Base-by-base conservation (phyloP, 2,888 invertebrate species). In the Phalera bucephala region DNA sequence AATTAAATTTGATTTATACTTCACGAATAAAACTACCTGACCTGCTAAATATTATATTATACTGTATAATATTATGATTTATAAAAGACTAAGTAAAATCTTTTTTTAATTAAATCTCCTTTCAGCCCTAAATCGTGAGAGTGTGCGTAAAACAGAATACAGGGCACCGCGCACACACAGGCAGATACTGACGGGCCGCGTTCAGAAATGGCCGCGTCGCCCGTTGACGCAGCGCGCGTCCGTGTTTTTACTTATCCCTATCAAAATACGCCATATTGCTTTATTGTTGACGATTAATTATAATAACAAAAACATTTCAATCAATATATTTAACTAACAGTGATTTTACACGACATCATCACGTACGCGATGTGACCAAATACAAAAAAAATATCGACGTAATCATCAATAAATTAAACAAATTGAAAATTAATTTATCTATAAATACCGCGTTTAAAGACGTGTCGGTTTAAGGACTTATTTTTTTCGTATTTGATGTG, bases 221-320 rank as follows among this genome's bases (percentile, higher is more conserved):
- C 60, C 53, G 49, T 55, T 62, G 45, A 47, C 56, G 49, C 52
- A 40, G 47, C 54, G 63, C 68, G 69, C 68, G 69, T 71, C 75
- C 77, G 78, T 77, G 70, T 72, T 79, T 77, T 72, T 73, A 77
- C 76, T 77, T 77, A 78, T 77, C 79, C 78, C 77, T 73, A 72
- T 53, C 76, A 74, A 80, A 80, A 66, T 71, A 66, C 82, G 86
- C 85, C 85, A 84, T 85, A 82, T 85, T 85, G 84, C 73, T 73
- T 81, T 74, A 72, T 73, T 76, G 67, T 73, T 58, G 58, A 64
- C 60, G 45, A 61, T 64, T 47, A 52, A 60, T 65, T 60, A 45
- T 57, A 65, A 70, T 58, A 57, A 54, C 42, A 49, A 47, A 53
- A 58, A 53, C 35, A 50, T 43, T 19, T 11, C 7, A 6, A 10